Conservation (phyloP, 2,888 invertebrate species). For the Diadegma fenestrale region DNA sequence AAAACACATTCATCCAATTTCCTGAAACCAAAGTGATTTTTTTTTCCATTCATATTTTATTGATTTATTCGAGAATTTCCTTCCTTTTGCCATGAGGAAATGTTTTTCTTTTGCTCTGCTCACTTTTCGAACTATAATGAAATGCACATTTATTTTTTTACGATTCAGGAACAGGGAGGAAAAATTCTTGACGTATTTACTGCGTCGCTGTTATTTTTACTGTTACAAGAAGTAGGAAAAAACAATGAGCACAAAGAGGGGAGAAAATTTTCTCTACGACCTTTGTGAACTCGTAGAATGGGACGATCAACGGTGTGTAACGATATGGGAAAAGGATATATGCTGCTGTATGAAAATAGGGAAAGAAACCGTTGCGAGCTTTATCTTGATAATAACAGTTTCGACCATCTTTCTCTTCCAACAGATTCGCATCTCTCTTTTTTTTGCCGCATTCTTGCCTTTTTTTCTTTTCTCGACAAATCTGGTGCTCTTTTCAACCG, state of each 20-base stretch:
- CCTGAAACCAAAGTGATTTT: neutral
- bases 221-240: slow-evolving; percentile 9
- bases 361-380: slow-evolving; percentile 51
- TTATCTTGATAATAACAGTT: slow-evolving; percentile 62
- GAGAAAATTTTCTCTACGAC: slow-evolving; percentile 30
- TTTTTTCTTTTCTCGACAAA: slow-evolving; percentile 20
- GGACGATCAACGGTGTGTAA: slow-evolving; percentile 36
- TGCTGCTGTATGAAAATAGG: slow-evolving; percentile 21
- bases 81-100: neutral
- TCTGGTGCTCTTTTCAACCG: slow-evolving; percentile 52
- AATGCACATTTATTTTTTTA: neutral
- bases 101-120: neutral
- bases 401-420: slow-evolving; percentile 41
- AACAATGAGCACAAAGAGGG: neutral
- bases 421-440: slow-evolving; percentile 39
- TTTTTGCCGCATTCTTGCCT: slow-evolving; percentile 13
- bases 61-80: neutral
- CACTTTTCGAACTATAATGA: neutral
- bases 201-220: slow-evolving; percentile 25
- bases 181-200: neutral
- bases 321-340: slow-evolving; percentile 32
- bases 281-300: slow-evolving; percentile 34
- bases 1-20: neutral
- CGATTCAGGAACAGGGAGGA: neutral
- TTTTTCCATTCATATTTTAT: neutral